Evolutionary conservation across 2,888 invertebrate genomes (phyloP).

Genomic region (Carpatolechia fugitivella): DNA sequence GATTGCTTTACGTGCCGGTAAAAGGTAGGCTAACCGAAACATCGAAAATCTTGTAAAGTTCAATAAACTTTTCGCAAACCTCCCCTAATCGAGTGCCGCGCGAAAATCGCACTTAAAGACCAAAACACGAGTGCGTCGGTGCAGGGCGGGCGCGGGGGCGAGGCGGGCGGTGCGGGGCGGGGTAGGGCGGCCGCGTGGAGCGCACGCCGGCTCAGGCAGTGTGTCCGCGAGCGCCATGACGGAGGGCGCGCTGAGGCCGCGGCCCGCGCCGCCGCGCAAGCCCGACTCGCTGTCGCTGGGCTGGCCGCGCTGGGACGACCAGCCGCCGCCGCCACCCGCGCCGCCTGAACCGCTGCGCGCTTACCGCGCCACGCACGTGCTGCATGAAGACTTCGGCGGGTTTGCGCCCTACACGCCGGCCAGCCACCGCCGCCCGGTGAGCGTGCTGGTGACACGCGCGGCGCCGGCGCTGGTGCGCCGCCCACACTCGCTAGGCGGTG

Average conservation of each 20-base stretch:
- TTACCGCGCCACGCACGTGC: constrained; percentile 36
- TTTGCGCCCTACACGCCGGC: constrained; percentile 80
- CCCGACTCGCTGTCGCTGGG: constrained; percentile 63
- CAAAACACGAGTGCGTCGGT: constrained; percentile 35
- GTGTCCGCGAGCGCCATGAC: constrained; percentile 51
- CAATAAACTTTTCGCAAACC: constrained; percentile 23
- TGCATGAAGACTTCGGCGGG: constrained; percentile 59
- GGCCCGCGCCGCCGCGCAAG: constrained; percentile 76
- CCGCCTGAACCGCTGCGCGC: constrained; percentile 39
- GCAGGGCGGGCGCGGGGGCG: no score
- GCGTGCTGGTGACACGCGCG: constrained; percentile 69
- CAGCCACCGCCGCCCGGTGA: constrained; percentile 79
- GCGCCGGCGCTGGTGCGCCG: constrained; percentile 58
- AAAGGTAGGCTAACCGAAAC: background rate
- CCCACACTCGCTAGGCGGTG: constrained; percentile 82
- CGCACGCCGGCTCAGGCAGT: constrained; percentile 18
- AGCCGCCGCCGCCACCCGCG: constrained; percentile 75
- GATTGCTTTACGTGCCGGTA: background rate
- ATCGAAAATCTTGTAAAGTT: background rate
- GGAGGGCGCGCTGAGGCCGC: constrained; percentile 71
- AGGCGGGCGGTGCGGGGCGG: constrained; percentile 3
- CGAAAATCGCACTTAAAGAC: constrained; percentile 32
- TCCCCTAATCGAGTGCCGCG: constrained; percentile 31
- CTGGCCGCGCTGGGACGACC: constrained; percentile 70
- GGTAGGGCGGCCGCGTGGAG: no score